Evolutionary conservation across 2,113 vertebrate genomes (phyloP).

Genomic region (Ahaetulla prasina): DNA sequence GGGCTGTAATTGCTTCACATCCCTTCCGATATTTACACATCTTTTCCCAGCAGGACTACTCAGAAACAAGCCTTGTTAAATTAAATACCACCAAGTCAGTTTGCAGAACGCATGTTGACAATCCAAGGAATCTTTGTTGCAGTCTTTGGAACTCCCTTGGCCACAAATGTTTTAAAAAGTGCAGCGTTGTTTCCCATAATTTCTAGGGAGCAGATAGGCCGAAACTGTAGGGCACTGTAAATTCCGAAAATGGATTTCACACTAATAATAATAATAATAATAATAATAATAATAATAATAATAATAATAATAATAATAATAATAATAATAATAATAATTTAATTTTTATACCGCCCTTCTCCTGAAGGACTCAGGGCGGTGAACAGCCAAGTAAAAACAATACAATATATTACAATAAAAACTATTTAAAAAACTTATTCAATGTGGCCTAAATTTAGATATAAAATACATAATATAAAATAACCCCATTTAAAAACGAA

Average conservation of each 20-base stretch:
- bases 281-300: too few species aligned
- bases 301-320: too few species aligned
- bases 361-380: too few species aligned
- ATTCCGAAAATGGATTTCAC: neutral
- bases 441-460: too few species aligned
- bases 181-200: neutral
- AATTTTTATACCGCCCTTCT: too few species aligned
- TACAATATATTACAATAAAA: too few species aligned
- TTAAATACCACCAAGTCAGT: neutral
- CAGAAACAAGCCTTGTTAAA: neutral
- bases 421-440: too few species aligned
- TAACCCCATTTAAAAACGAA: too few species aligned
- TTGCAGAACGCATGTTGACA: neutral
- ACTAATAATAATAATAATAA: too few species aligned
- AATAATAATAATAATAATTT: too few species aligned
- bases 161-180: neutral
- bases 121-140: neutral
- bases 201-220: neutral
- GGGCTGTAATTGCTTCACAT: rapidly evolving
- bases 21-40: neutral
- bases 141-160: neutral
- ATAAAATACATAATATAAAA: too few species aligned
- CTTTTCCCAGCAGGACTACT: neutral
- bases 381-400: too few species aligned
- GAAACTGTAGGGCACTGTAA: neutral